A percentile compares a stretch with the other conserved stretches of the same genome.
Evolutionary conservation across 2,113 vertebrate genomes (phyloP).

Genomic region (Sander lucioperca): DNA sequence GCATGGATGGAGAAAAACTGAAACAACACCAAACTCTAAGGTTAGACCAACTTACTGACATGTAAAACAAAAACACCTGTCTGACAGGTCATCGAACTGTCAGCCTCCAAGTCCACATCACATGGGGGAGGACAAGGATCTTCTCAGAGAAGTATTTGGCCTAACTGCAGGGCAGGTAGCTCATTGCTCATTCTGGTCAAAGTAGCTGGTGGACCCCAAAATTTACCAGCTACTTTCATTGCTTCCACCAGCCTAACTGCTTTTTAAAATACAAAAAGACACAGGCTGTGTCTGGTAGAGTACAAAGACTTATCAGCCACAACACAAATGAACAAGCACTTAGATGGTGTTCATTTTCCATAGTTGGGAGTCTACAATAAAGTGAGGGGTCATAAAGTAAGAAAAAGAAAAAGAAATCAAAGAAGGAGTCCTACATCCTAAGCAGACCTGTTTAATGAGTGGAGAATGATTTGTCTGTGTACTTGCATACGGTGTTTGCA

Average conservation of each 20-base stretch:
- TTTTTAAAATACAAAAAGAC: constrained; percentile 50
- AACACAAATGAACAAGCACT: constrained; percentile 41
- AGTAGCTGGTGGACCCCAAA: constrained; percentile 13
- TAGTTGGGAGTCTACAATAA: constrained; percentile 17
- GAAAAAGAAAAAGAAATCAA: background rate
- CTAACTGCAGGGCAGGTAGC: constrained; percentile 52
- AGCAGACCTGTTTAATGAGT: constrained; percentile 33
- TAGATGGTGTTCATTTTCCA: constrained; percentile 47
- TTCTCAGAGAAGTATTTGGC: constrained; percentile 63
- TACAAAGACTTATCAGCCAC: background rate
- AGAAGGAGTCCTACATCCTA: constrained; percentile 8
- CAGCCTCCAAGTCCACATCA: constrained; percentile 54
- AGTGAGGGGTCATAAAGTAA: constrained; percentile 6
- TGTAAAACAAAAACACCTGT: constrained; percentile 57
- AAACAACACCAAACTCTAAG: constrained; percentile 22
- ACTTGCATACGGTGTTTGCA: constrained; percentile 77
- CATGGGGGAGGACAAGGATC: constrained; percentile 35
- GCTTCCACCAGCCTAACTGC: constrained; percentile 18
- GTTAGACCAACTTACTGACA: constrained; percentile 31
- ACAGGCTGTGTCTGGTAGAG: constrained; percentile 17
- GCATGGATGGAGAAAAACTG: background rate
- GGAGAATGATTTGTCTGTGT: constrained; percentile 63
- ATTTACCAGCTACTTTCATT: constrained; percentile 26
- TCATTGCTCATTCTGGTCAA: constrained; percentile 29
- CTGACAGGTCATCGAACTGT: constrained; percentile 61